phyloP scores from a whole-genome alignment of 1,140 invertebrate species.

The Papilio helenus region DNA sequence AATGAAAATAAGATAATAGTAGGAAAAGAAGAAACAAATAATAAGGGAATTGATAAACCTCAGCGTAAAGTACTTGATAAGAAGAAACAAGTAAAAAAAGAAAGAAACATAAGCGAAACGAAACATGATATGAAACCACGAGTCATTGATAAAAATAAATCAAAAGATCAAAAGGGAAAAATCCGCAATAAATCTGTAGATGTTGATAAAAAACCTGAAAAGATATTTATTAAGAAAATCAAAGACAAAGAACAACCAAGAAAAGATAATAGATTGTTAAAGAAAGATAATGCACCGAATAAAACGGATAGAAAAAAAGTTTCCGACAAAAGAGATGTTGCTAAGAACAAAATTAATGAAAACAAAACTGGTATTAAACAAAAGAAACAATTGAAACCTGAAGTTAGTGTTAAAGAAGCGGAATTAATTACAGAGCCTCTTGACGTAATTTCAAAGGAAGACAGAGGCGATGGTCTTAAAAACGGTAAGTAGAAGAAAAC shows the following conservation, averaged over 20 bases:
- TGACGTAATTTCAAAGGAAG: slow-evolving; percentile 19
- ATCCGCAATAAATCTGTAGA: neutral
- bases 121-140: neutral
- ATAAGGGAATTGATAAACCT: neutral
- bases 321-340: neutral
- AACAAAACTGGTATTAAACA: neutral
- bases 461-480: slow-evolving; percentile 13
- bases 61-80: neutral
- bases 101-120: neutral
- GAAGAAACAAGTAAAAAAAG: neutral
- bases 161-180: neutral
- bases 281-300: neutral
- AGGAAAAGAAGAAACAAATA: slow-evolving; percentile 16
- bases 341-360: slow-evolving; percentile 3
- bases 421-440: neutral
- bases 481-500: neutral
- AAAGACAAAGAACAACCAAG: neutral
- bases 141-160: neutral
- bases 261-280: neutral
- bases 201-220: neutral
- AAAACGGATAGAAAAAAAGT: neutral
- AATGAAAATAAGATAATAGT: slow-evolving; percentile 25
- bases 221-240: neutral
- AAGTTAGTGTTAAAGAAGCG: neutral
- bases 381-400: neutral